Evolutionary conservation across 2,888 invertebrate species (phyloP).

Genomic region (Stramonita haemastoma): DNA sequence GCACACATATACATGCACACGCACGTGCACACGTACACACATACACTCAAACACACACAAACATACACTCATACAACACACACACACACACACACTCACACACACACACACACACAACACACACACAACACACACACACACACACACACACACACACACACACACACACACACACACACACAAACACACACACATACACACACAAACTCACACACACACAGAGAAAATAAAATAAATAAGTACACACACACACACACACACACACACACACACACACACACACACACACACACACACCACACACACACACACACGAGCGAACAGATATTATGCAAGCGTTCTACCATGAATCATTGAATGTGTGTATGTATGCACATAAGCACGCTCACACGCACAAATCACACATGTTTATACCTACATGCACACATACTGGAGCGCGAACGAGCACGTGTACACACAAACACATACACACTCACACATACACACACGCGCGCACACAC

Average conservation of each 20-base stretch:
- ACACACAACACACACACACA: not conserved
- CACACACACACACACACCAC: not conserved
- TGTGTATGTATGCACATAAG: not conserved
- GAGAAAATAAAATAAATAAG: no score
- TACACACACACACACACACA: not conserved
- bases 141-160: not conserved
- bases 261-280: not conserved
- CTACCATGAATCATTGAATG: no score
- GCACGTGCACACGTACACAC: not conserved
- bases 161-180: not conserved
- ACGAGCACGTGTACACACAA: not conserved
- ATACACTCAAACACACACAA: not conserved
- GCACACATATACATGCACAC: not conserved
- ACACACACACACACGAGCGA: not conserved
- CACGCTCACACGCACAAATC: no score
- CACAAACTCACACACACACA: not conserved
- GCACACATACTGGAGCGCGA: not conserved
- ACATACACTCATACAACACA: constrained; percentile 10
- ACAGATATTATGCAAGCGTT: not conserved
- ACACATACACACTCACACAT: not conserved
- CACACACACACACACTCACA: not conserved
- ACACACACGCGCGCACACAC: not conserved
- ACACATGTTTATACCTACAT: no score
- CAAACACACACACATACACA: not conserved
- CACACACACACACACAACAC: constrained; percentile 5